A percentile compares a stretch with the other conserved stretches of the same genome.
Evolutionary conservation across 2,888 invertebrate species (phyloP).

Genomic region (Clostera curtula): DNA sequence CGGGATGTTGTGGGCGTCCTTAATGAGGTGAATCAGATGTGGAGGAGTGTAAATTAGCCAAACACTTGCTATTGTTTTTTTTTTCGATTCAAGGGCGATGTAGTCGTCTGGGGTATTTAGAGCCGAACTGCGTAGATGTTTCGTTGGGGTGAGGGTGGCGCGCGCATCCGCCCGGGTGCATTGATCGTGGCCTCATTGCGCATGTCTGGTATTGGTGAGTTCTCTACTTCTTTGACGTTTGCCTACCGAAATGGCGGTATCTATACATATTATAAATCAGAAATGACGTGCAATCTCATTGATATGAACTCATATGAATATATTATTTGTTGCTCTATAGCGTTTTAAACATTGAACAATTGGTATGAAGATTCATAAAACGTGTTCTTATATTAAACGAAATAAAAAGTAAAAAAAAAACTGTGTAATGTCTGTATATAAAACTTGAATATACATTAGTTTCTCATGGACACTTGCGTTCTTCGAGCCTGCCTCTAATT

Average conservation of each 20-base stretch:
- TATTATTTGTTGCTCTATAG: too few relatives aligned
- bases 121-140: constrained; percentile 64
- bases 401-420: too few relatives aligned
- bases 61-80: constrained; percentile 36
- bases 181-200: constrained; percentile 64
- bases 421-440: too few relatives aligned
- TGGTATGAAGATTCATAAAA: not conserved
- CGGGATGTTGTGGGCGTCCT: constrained; percentile 67
- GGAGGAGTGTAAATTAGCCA: constrained; percentile 23
- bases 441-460: too few relatives aligned
- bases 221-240: constrained; percentile 59
- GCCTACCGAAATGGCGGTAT: constrained; percentile 7
- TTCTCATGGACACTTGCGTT: too few relatives aligned
- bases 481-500: too few relatives aligned
- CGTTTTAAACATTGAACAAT: not conserved
- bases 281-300: not conserved
- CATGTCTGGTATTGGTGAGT: constrained; percentile 47
- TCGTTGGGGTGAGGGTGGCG: constrained; percentile 52
- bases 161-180: constrained; percentile 61
- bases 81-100: constrained; percentile 48
- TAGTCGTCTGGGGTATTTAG: constrained; percentile 45
- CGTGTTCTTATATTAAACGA: too few relatives aligned
- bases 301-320: too few relatives aligned
- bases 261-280: not conserved
- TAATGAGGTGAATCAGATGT: constrained; percentile 43